phyloP scores from a whole-genome alignment of 2,113 vertebrate genomes.

The Rousettus leschenaultii region DNA sequence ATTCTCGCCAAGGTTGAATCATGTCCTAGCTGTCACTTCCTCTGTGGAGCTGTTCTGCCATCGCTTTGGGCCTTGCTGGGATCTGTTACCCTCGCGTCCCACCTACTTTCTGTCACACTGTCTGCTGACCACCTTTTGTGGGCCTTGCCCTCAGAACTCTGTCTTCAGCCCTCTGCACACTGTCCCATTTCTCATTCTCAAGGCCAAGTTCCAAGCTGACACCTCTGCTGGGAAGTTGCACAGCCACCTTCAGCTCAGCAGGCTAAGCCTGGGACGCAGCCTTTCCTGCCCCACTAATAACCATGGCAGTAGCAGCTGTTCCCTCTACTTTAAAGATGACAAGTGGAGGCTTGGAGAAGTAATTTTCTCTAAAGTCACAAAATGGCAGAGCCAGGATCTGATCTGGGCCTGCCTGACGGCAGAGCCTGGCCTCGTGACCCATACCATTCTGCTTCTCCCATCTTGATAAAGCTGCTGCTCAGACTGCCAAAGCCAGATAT shows the following conservation, averaged over 20 bases:
- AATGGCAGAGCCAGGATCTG: background rate
- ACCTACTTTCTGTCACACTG: background rate
- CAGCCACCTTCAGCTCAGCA: background rate
- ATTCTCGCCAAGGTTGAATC: background rate
- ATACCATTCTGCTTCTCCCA: background rate
- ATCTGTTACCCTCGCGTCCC: background rate
- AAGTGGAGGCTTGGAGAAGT: background rate
- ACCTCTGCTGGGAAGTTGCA: background rate
- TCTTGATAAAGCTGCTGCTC: background rate
- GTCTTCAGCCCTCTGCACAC: background rate
- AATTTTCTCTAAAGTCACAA: background rate
- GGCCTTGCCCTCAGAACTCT: background rate
- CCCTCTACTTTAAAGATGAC: background rate
- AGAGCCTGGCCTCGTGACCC: background rate
- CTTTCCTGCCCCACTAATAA: background rate
- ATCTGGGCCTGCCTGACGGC: background rate
- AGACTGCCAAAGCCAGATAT: background rate
- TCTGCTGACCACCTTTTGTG: background rate
- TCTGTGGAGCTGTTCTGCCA: background rate
- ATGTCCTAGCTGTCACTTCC: background rate
- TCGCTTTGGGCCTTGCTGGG: background rate
- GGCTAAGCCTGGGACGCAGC: background rate
- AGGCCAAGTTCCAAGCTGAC: background rate
- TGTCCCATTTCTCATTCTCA: background rate
- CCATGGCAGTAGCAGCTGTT: background rate